Conservation (phyloP, 2,797 vertebrate genomes). For the Hephaestus fuliginosus region DNA sequence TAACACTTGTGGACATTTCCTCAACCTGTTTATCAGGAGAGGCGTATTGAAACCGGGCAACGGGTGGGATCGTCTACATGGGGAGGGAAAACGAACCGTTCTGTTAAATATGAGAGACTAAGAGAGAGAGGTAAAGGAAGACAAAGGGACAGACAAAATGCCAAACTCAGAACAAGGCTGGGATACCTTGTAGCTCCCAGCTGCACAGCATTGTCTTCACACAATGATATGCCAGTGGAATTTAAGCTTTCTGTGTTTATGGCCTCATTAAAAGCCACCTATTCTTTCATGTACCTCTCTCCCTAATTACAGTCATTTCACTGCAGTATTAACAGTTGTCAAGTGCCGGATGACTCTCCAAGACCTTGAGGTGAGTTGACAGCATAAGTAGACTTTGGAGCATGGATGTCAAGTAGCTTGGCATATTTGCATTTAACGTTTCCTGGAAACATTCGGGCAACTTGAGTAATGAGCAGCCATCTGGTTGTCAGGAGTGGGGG, state of each 20-base stretch:
- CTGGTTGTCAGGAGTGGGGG: background rate
- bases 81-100: background rate
- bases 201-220: background rate
- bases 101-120: background rate
- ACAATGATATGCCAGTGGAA: slow-evolving; percentile 24
- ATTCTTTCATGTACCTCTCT: slow-evolving; percentile 1
- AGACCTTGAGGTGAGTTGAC: slow-evolving; percentile 3
- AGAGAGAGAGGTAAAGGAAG: background rate
- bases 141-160: slow-evolving; percentile 1
- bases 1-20: slow-evolving; percentile 40
- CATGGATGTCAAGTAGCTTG: slow-evolving; percentile 10
- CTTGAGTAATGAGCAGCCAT: slow-evolving; percentile 10
- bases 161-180: background rate
- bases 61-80: background rate
- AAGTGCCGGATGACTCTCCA: background rate
- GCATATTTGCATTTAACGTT: slow-evolving; percentile 21
- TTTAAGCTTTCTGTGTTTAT: slow-evolving; percentile 8
- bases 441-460: background rate
- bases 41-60: background rate
- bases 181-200: background rate
- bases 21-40: slow-evolving; percentile 14
- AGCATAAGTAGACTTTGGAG: slow-evolving; percentile 17
- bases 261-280: slow-evolving; percentile 16
- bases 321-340: slow-evolving; percentile 1
- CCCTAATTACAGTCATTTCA: slow-evolving; percentile 25